Percentiles rank a stretch among this genome's conserved stretches.
Conservation (phyloP, 2,888 invertebrate species). For the Craniophora ligustri region DNA sequence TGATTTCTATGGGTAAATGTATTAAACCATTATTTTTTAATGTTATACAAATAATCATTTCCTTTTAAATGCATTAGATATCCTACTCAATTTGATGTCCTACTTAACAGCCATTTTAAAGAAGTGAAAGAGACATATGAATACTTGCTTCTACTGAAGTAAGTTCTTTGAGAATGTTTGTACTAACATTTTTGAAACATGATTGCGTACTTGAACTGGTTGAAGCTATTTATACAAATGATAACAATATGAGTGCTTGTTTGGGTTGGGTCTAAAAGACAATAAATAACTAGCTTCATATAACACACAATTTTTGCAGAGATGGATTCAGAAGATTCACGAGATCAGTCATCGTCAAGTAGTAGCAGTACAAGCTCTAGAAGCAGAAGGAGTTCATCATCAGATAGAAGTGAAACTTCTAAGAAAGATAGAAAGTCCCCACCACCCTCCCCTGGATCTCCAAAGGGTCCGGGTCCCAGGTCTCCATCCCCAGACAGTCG, state of each 20-base stretch:
- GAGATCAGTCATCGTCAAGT: constrained; percentile 85
- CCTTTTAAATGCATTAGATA: constrained; percentile 15
- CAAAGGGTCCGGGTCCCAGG: constrained; percentile 65
- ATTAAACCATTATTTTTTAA: background rate
- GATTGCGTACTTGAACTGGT: constrained; percentile 52
- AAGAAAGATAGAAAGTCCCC: constrained; percentile 79
- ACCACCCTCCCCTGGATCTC: constrained; percentile 60
- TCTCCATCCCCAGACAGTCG: constrained; percentile 72
- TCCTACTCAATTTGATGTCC: constrained; percentile 2
- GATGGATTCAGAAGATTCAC: constrained; percentile 90
- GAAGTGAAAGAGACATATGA: constrained; percentile 12
- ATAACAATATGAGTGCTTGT: constrained; percentile 65
- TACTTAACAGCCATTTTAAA: background rate
- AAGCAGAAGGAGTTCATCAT: constrained; percentile 81
- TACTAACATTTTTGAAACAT: constrained; percentile 60
- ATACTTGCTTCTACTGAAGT: constrained; percentile 43
- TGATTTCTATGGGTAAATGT: constrained; percentile 3
- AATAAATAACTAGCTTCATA: constrained; percentile 52
- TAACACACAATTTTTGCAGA: constrained; percentile 72
- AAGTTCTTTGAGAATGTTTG: constrained; percentile 52
- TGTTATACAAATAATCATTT: background rate
- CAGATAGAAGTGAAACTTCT: constrained; percentile 74
- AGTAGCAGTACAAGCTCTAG: constrained; percentile 85
- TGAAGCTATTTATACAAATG: constrained; percentile 56
- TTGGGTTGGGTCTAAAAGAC: constrained; percentile 58